These are phyloP conservation scores for Ylistrum balloti DNA, from an alignment of 1,140 invertebrate genomes.

Conservation along the genomic window DNA sequence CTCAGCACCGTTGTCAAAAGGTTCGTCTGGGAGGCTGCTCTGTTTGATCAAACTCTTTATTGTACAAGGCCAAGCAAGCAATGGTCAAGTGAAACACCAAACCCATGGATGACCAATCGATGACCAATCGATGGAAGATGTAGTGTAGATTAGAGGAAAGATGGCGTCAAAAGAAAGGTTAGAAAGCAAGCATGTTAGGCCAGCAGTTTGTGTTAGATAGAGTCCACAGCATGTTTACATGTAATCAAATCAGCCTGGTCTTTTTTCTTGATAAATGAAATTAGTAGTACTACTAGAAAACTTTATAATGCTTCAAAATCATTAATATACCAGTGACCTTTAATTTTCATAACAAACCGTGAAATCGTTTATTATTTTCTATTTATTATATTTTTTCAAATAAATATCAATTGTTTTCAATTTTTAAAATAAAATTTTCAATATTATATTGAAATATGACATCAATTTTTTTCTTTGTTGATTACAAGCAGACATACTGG, in stretches of 20 bases:
- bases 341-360: too few species aligned
- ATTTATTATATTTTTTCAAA: too few species aligned
- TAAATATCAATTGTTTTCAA: too few species aligned
- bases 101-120: not conserved
- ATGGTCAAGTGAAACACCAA: conserved; percentile 36
- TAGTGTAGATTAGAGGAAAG: conserved; percentile 57
- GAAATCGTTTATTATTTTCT: too few species aligned
- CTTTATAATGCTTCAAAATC: too few species aligned
- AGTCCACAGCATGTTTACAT: not conserved
- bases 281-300: too few species aligned
- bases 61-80: conserved; percentile 43
- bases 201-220: conserved; percentile 14
- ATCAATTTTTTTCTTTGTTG: too few species aligned
- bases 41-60: conserved; percentile 93
- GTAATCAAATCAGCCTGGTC: not conserved
- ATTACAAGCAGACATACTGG: not conserved
- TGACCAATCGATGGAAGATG: conserved; percentile 53
- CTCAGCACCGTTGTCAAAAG: conserved; percentile 83
- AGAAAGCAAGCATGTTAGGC: conserved; percentile 59
- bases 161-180: conserved; percentile 55
- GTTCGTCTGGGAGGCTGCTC: conserved; percentile 93
- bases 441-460: too few species aligned
- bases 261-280: too few species aligned
- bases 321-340: too few species aligned
- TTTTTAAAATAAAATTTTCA: too few species aligned